These are phyloP conservation scores for Priocnemis perturbator DNA, from an alignment of 2,888 invertebrate genomes.

Conservation along the genomic window DNA sequence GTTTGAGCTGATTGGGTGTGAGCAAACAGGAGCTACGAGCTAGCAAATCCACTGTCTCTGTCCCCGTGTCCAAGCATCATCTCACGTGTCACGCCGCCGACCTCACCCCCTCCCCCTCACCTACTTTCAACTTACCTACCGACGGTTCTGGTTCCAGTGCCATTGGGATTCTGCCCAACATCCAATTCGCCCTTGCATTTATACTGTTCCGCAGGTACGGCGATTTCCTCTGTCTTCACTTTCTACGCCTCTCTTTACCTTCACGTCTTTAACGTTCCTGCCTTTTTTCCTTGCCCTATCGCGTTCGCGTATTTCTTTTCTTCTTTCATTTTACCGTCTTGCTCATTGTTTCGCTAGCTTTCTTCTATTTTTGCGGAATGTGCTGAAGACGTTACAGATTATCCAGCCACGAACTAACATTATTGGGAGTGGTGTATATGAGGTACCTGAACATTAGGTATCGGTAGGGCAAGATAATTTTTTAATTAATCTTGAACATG, in stretches of 20 bases:
- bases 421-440: too few relatives aligned
- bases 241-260: background rate
- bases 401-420: too few relatives aligned
- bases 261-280: too few relatives aligned
- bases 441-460: too few relatives aligned
- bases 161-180: constrained; percentile 47
- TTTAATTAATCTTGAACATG: too few relatives aligned
- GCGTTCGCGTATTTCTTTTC: background rate
- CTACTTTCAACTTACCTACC: constrained; percentile 26
- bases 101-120: constrained; percentile 19
- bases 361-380: background rate
- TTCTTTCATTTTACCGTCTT: constrained; percentile 26
- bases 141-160: constrained; percentile 44
- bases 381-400: too few relatives aligned
- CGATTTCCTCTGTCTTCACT: constrained; percentile 12
- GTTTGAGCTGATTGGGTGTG: constrained; percentile 61
- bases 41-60: constrained; percentile 51
- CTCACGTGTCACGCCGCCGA: constrained; percentile 46
- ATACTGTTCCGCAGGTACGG: constrained; percentile 28
- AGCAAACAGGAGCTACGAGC: constrained; percentile 54
- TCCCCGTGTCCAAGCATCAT: constrained; percentile 50
- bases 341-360: constrained; percentile 13
- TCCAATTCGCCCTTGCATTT: constrained; percentile 46
- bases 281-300: background rate
- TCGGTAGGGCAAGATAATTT: too few relatives aligned